phyloP scores from a whole-genome alignment of 1,140 invertebrate genomes.

The Drosophila varians region DNA sequence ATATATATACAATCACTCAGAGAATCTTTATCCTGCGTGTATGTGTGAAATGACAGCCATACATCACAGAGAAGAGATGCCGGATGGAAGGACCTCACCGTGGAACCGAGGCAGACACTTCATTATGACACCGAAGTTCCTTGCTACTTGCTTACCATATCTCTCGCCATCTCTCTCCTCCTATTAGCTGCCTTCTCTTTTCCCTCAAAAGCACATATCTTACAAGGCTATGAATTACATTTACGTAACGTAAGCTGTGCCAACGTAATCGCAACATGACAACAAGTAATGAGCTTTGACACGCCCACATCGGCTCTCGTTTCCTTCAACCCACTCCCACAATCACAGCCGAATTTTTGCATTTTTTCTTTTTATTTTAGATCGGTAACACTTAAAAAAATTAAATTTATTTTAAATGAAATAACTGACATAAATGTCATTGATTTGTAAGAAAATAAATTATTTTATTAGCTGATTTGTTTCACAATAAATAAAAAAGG shows the following conservation, averaged over 20 bases:
- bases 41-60: slow-evolving; percentile 59
- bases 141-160: slow-evolving; percentile 1
- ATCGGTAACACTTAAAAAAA: too few relatives aligned
- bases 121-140: slow-evolving; percentile 54
- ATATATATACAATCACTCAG: slow-evolving; percentile 33
- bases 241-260: slow-evolving; percentile 65
- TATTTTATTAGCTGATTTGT: too few relatives aligned
- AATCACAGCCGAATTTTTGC: slow-evolving; percentile 53
- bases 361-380: too few relatives aligned
- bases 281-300: slow-evolving; percentile 68
- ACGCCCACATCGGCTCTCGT: background rate
- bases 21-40: slow-evolving; percentile 31
- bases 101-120: slow-evolving; percentile 52
- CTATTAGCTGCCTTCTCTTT: slow-evolving; percentile 1
- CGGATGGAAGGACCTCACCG: slow-evolving; percentile 2
- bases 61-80: slow-evolving; percentile 37
- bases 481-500: too few relatives aligned
- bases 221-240: slow-evolving; percentile 55
- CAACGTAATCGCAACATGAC: slow-evolving; percentile 67
- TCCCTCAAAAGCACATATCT: slow-evolving; percentile 8
- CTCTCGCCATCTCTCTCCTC: background rate
- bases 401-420: too few relatives aligned
- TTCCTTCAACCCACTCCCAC: too few relatives aligned
- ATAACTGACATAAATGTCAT: too few relatives aligned
- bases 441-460: too few relatives aligned